phyloP scores from a whole-genome alignment of 92 coral and sea anemone species.

The Micromussa lordhowensis region DNA sequence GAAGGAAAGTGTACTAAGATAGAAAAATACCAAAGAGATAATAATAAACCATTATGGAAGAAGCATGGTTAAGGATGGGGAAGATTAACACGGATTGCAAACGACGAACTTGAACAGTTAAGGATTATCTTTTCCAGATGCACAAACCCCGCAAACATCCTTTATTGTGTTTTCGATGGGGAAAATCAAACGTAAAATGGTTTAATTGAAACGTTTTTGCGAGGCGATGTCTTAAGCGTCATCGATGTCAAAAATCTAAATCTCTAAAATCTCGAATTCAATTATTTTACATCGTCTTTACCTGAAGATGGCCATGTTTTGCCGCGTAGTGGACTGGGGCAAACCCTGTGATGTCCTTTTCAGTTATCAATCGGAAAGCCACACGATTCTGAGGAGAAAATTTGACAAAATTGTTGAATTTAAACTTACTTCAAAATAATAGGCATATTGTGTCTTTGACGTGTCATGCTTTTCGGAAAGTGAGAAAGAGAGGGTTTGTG shows the following conservation, averaged over 20 bases:
- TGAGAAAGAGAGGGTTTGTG: not conserved
- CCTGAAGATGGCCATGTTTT: constrained; percentile 70
- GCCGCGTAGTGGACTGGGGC: constrained; percentile 81
- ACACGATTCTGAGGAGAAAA: constrained; percentile 21
- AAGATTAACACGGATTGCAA: no score
- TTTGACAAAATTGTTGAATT: not conserved
- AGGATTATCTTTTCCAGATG: no score
- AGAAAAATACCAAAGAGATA: no score
- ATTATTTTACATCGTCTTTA: not conserved
- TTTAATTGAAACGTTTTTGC: not conserved
- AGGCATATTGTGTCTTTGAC: no score
- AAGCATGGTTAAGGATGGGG: no score
- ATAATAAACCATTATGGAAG: no score
- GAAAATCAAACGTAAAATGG: not conserved
- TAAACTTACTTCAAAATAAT: not conserved
- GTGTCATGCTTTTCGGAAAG: no score
- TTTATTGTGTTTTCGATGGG: not conserved
- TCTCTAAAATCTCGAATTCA: no score
- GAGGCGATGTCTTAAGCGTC: not conserved
- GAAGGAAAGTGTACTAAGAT: no score
- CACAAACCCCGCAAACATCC: no score
- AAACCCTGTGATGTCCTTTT: constrained; percentile 72
- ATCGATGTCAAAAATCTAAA: no score
- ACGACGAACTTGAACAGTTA: no score
- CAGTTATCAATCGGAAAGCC: constrained; percentile 65